Evolutionary conservation across 1,140 invertebrate species (phyloP), one percentile per base, ranked within the genome.

Genomic region (Pentalonia nigronervosa): DNA sequence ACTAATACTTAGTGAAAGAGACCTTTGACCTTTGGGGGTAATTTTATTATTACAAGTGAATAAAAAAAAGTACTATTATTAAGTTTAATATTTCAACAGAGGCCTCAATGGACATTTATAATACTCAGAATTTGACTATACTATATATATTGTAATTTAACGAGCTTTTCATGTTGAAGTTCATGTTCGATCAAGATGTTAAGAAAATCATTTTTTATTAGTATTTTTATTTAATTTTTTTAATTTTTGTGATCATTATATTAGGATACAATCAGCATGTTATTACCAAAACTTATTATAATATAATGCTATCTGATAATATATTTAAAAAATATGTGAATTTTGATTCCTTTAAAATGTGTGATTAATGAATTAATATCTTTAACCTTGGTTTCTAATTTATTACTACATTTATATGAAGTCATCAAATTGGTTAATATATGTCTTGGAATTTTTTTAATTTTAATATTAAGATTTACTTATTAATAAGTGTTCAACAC

Each of bases 211-310:
- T 90, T 60, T 90, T 90, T 67, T 90, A 90, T 67, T 90, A 90
- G 89, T 67, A 90, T 90, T 90, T 90, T 90, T 41, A 90, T 90
- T 90, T 90, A 90, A 17, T 90, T 41, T 60, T 67, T 90, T 90
- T 90, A 90, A 67, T 90, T 90, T 90, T 90, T 90, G 89, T 90
- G 89, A 90, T 90, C 53, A 89, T 89, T 90, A 90, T 67, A 90
- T 90, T 90, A 90, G 89, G 89, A 89, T 90, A 90, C 89, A 90
- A 67, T 90, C 89, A 90, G 89, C 89, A 90, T 90, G 89, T 90
- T 90, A 90, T 90, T 90, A 90, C 89, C 89, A 90, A 90, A 90
- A 67, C 56, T 90, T 90, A 88, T 60, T 90, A 90, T 60, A 90
- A 90, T 90, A 67, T 90, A 90, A 67, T 90, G 89, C 89, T 90